Evolutionary conservation across 2,888 invertebrate genomes (phyloP).

Genomic region (Melinaea marsaeus): DNA sequence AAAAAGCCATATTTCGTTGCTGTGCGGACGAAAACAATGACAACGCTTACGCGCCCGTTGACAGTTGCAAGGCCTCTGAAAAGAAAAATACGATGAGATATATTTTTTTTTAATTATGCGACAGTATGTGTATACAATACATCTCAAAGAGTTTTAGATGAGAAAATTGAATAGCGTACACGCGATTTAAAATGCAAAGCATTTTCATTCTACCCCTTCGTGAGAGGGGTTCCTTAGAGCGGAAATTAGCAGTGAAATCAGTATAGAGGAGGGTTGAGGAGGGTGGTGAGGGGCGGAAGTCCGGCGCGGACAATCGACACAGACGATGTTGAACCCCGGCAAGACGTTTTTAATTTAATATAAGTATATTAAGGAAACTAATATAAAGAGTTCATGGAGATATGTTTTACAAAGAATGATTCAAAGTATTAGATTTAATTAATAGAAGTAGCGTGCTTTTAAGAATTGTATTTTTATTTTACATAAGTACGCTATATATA

Average conservation of each 20-base stretch:
- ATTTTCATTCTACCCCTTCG: slow-evolving; percentile 60
- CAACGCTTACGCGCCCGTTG: slow-evolving; percentile 92
- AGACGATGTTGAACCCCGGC: slow-evolving; percentile 36
- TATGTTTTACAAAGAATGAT: too few species aligned
- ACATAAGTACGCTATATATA: too few species aligned
- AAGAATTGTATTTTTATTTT: too few species aligned
- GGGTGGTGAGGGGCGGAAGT: slow-evolving; percentile 44
- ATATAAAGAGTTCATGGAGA: too few species aligned
- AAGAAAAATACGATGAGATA: slow-evolving; percentile 41
- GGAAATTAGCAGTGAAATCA: slow-evolving; percentile 66
- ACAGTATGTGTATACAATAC: slow-evolving; percentile 14
- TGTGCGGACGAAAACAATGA: slow-evolving; percentile 94
- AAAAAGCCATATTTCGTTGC: slow-evolving; percentile 97
- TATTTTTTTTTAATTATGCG: too few species aligned
- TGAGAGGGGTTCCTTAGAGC: slow-evolving; percentile 46
- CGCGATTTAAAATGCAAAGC: slow-evolving; percentile 59
- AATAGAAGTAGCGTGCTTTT: too few species aligned
- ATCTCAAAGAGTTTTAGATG: slow-evolving; percentile 33
- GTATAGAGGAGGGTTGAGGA: slow-evolving; percentile 32
- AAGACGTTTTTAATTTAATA: slow-evolving; percentile 7
- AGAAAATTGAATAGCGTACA: slow-evolving; percentile 47
- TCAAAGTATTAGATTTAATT: too few species aligned
- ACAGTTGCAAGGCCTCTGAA: slow-evolving; percentile 95
- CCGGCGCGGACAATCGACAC: slow-evolving; percentile 43
- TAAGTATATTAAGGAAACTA: too few species aligned